A percentile compares a stretch with the other conserved stretches of the same genome.
Conservation (phyloP, 2,113 vertebrate genomes). For the Albula glossodonta region DNA sequence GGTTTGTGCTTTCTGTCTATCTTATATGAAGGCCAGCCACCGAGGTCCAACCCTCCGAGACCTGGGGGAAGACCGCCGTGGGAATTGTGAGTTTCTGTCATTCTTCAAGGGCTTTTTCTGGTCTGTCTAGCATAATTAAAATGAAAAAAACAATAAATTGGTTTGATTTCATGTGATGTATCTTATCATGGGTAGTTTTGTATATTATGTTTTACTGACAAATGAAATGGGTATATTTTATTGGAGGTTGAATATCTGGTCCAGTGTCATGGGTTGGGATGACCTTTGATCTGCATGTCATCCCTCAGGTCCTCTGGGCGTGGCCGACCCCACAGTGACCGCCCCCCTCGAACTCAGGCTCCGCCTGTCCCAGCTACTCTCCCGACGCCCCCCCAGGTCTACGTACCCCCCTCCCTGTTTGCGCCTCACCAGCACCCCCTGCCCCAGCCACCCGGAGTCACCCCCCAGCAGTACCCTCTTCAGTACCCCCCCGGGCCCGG, state of each 20-base stretch:
- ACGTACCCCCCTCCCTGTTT: conserved; percentile 77
- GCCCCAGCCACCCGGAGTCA: conserved; percentile 79
- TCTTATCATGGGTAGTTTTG: too few species aligned
- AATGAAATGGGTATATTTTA: too few species aligned
- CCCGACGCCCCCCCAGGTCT: conserved; percentile 72
- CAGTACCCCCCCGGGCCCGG: conserved; percentile 82
- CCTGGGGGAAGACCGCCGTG: conserved; percentile 65
- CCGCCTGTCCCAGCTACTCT: conserved; percentile 58
- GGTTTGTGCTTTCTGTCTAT: conserved; percentile 5
- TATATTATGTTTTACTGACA: too few species aligned
- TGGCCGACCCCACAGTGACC: conserved; percentile 75
- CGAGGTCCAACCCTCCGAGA: conserved; percentile 69
- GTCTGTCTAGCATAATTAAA: too few species aligned
- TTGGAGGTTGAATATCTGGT: too few species aligned
- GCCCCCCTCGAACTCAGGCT: conserved; percentile 74
- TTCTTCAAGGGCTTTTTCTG: background rate
- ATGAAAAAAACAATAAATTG: too few species aligned
- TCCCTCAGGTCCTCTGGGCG: conserved; percentile 64
- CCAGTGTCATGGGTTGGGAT: background rate
- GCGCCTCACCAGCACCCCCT: conserved; percentile 77
- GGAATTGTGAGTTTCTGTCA: conserved; percentile 78
- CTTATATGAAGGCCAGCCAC: conserved; percentile 65
- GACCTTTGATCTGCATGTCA: background rate
- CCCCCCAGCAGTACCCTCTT: conserved; percentile 78
- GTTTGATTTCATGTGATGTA: too few species aligned